phyloP scores from a whole-genome alignment of 2,888 invertebrate genomes.

The Stramonita haemastoma region DNA sequence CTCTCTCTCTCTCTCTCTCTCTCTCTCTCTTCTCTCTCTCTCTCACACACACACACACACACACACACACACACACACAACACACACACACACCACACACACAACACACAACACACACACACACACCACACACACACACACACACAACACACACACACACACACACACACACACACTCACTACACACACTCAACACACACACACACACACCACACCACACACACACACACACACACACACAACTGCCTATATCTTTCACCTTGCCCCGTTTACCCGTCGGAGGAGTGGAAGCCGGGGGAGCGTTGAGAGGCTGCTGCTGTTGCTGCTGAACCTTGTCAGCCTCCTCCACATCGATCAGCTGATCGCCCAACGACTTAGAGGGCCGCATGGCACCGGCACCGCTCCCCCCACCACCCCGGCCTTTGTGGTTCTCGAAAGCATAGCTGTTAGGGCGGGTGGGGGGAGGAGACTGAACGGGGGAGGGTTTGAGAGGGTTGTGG shows the following conservation, averaged over 20 bases:
- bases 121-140: not conserved
- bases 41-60: too few species aligned
- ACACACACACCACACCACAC: not conserved
- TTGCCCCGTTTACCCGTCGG: conserved; percentile 25
- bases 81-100: not conserved
- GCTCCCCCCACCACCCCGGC: conserved; percentile 1
- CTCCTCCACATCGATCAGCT: conserved; percentile 53
- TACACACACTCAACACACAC: not conserved
- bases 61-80: not conserved
- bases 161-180: not conserved
- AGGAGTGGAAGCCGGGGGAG: conserved; percentile 38
- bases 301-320: conserved; percentile 33
- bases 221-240: not conserved
- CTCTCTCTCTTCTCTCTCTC: too few species aligned
- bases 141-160: not conserved
- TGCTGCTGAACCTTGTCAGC: conserved; percentile 49
- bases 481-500: conserved; percentile 54
- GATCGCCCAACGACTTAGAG: conserved; percentile 54
- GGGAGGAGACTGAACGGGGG: conserved; percentile 48
- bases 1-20: too few species aligned
- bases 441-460: conserved; percentile 50
- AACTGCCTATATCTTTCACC: conserved; percentile 1
- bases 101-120: not conserved
- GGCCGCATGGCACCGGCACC: conserved; percentile 42
- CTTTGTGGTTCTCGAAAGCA: conserved; percentile 50